Conservation (phyloP, 2,888 invertebrate genomes). For the Neoscelio sp. region DNA sequence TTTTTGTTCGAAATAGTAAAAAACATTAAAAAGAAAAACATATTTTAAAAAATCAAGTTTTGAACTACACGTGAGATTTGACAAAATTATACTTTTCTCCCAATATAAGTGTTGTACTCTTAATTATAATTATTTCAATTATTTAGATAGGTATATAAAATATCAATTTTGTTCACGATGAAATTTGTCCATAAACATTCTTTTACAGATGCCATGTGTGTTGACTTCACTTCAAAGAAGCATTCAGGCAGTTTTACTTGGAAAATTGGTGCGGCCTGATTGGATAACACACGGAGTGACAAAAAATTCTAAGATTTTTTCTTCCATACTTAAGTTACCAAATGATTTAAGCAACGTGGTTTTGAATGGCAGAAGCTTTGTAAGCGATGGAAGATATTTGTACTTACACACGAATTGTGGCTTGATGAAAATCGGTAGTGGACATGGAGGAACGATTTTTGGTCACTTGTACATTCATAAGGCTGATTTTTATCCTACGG, state of each 20-base stretch:
- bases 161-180: neutral
- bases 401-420: constrained; percentile 94
- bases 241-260: constrained; percentile 94
- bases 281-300: constrained; percentile 96
- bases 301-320: constrained; percentile 88
- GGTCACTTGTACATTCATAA: constrained; percentile 95
- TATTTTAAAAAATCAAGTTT: too few species aligned
- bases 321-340: constrained; percentile 85
- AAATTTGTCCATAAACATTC: neutral
- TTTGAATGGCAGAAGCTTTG: constrained; percentile 86
- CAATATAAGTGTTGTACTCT: too few species aligned
- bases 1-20: too few species aligned
- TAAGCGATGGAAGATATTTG: constrained; percentile 95
- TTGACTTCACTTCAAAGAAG: constrained; percentile 94
- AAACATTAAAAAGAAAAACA: too few species aligned
- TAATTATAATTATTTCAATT: too few species aligned
- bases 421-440: constrained; percentile 96
- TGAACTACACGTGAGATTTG: too few species aligned
- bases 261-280: constrained; percentile 92
- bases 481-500: constrained; percentile 91
- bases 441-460: constrained; percentile 95
- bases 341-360: constrained; percentile 83
- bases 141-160: constrained; percentile 84
- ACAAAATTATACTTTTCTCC: too few species aligned
- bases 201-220: constrained; percentile 90